Percentiles rank a stretch among this genome's conserved stretches.
Evolutionary conservation across 1,140 invertebrate genomes (phyloP).

Genomic region (Lineus longissimus): DNA sequence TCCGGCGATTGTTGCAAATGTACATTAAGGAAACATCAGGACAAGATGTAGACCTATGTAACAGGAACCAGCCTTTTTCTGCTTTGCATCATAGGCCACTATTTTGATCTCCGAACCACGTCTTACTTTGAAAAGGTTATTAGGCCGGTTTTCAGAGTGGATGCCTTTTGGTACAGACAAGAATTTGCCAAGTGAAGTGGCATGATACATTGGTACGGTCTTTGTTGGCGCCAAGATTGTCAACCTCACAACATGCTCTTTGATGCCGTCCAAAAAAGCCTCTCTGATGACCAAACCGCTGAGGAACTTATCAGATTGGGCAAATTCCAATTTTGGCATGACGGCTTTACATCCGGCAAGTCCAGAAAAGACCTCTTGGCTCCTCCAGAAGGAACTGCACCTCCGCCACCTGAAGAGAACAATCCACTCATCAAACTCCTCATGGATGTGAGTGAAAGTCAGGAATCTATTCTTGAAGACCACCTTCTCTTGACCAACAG

Average conservation of each 20-base stretch:
- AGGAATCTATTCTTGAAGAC: conserved; percentile 17
- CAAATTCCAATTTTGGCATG: conserved; percentile 9
- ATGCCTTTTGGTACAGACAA: conserved; percentile 18
- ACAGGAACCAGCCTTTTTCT: neutral
- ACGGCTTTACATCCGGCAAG: conserved; percentile 18
- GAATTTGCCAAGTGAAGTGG: conserved; percentile 24
- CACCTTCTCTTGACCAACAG: conserved; percentile 13
- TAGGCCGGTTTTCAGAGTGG: conserved; percentile 13
- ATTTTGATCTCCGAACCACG: conserved; percentile 21
- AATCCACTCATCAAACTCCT: conserved; percentile 19
- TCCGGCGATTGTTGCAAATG: neutral
- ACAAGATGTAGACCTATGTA: neutral
- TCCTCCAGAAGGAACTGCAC: conserved; percentile 19
- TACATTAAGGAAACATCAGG: neutral
- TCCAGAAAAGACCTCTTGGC: conserved; percentile 20
- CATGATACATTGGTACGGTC: conserved; percentile 23
- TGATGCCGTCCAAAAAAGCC: conserved; percentile 20
- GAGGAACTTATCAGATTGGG: conserved; percentile 12
- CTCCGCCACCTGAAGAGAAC: conserved; percentile 10
- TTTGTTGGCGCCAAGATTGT: conserved; percentile 19
- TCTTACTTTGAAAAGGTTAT: conserved; percentile 10
- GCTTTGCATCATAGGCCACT: neutral
- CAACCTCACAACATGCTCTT: conserved; percentile 25
- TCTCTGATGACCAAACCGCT: conserved; percentile 16
- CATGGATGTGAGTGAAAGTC: conserved; percentile 19